Evolutionary conservation across 2,797 vertebrate genomes (phyloP), one percentile per base, ranked within the genome.

Genomic region (Sebastes trivittatus): DNA sequence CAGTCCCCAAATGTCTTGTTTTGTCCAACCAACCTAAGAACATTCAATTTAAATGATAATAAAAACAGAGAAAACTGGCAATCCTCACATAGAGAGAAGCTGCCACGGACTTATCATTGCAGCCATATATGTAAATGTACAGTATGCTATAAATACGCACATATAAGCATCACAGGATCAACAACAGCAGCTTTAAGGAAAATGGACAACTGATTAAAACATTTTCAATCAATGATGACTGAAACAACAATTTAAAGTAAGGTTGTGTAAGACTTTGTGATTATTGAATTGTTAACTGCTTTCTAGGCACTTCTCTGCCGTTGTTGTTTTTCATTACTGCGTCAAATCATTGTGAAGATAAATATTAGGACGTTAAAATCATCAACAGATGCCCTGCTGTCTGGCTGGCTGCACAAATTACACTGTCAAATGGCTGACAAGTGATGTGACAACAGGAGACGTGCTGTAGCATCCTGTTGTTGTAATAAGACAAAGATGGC

Each of bases 381-480:
- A 58, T 38, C 34, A 36, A 34, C 30, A 36, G 63, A 14, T 69
- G 64, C 23, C 25, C 16, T 30, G 63, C 49, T 69, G 64, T 20
- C 25, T 6, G 52, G 10, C 34, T 58, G 66, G 5, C 16, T 64
- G 20, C 29, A 66, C 30, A 63, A 56, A 77, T 62, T 29, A 73
- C 65, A 58, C 34, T 29, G 34, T 68, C 29, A 67, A 30, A 67
- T 64, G n/a, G 11, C 16, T 54, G 20, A 60, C 27, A 52, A 65
- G 29, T 70, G 11, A 78, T 55, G 54, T 55, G 76, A 78, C 60
- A 70, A 78, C 75, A 29, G 56, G 27, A 73, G 56, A 38, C 4
- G 11, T 52, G 59, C 38, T 58, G 49, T 8, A 23, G 64, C 10
- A 6, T 56, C 32, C n/a, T 66, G 25, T 27, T 30, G 38, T 49